Evolutionary conservation across 2,797 vertebrate species (phyloP), one percentile per base, ranked within the genome.

Genomic region (Mycteria americana): DNA sequence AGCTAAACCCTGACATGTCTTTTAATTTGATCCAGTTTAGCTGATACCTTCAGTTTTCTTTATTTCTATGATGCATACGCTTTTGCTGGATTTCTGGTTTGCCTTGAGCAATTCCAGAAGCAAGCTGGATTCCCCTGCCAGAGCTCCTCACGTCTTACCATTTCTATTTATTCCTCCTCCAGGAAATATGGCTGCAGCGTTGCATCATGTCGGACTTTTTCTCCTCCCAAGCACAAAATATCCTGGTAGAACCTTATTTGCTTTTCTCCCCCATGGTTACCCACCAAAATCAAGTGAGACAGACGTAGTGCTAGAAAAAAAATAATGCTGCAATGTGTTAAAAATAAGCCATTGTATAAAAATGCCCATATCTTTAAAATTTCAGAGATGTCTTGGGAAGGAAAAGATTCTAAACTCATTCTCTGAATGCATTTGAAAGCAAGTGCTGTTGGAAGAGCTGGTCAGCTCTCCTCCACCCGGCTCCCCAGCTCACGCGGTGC

Each of bases 401-500:
- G 41, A 60, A 64, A 53, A 31, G 9, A 53, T 68, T 81, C 65
- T 7, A 30, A 78, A 25, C 8, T 9, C 16, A 6, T 74, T 74
- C 23, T 81, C 37, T 81, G 51, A 74, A 43, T 30, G 33, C 22
- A 12, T 53, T 50, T 64, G 45, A 23, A 57, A 21, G 2, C 2
- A 0, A 64, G 27, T 27, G 27, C 43, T 62, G 23, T 73, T 7
- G 4, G 54, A 73, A 76, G 59, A 76, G 56, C 25, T 51, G 19
- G 15, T 33, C 63, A 35, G 53, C 28, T 83, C 37, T 59, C 6
- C 31, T 59, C 22, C 8, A 6, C 23, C 8, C 5, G 25, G n/a
- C 35, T 69, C 16, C 33, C 1, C 8, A 25, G 24, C 43, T 50
- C 4, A 2, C 18, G 13, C 0, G 0, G 33, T 5, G 4, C 45